These are phyloP conservation scores for Neodon shergylaensis DNA, from an alignment of 2,113 vertebrate species.

Conservation along the genomic window DNA sequence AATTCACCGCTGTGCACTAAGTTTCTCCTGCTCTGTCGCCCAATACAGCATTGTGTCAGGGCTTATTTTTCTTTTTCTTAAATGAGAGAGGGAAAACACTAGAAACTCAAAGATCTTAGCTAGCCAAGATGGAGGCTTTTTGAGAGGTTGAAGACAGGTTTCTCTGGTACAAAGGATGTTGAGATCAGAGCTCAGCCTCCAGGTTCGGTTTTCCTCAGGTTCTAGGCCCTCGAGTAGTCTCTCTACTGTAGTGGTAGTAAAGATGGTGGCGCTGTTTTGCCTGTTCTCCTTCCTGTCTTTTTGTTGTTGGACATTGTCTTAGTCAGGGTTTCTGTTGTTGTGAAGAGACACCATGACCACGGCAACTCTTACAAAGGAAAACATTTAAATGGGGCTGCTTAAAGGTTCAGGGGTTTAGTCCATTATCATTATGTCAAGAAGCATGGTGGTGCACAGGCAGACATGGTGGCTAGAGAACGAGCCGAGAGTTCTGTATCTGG, in stretches of 20 bases:
- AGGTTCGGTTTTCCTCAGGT: background rate
- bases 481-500: background rate
- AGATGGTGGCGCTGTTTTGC: background rate
- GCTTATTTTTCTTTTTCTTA: slow-evolving; percentile 26
- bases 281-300: background rate
- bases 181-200: background rate
- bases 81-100: background rate
- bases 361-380: background rate
- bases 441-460: background rate
- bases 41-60: background rate
- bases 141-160: background rate
- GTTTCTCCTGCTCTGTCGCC: background rate
- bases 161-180: background rate
- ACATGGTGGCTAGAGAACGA: background rate
- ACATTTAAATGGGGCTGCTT: background rate
- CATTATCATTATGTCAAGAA: background rate
- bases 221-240: background rate
- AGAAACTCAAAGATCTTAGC: background rate
- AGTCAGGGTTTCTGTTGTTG: background rate
- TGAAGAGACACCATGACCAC: background rate
- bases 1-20: background rate
- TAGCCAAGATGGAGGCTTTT: slow-evolving; percentile 27
- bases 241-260: background rate
- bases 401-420: background rate
- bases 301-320: background rate